Evolutionary conservation across 2,888 invertebrate species (phyloP).

Genomic region (Anorthoa munda): DNA sequence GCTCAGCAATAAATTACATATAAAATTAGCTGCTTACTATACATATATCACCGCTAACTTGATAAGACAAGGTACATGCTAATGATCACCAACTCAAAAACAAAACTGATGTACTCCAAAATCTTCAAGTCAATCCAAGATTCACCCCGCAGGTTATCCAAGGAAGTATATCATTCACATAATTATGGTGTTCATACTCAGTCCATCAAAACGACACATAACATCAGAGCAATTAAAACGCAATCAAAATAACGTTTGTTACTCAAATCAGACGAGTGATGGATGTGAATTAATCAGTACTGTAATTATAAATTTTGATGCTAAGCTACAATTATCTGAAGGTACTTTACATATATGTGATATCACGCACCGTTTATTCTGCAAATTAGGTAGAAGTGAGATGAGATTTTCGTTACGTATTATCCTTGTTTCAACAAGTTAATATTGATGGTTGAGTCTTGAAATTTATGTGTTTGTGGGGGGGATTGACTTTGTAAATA

Average conservation of each 20-base stretch:
- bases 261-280: conserved; percentile 68
- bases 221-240: conserved; percentile 82
- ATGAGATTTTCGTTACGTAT: conserved; percentile 8
- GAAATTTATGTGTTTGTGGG: not conserved
- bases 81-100: not conserved
- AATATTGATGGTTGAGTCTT: conserved; percentile 17
- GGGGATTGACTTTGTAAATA: no score
- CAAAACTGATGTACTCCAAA: not conserved
- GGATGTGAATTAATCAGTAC: conserved; percentile 80
- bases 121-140: not conserved
- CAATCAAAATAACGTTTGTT: conserved; percentile 82
- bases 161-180: conserved; percentile 42
- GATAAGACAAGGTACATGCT: not conserved
- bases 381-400: conserved; percentile 33
- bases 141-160: conserved; percentile 28
- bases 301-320: conserved; percentile 77
- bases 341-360: conserved; percentile 40
- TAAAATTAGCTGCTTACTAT: not conserved
- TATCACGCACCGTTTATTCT: conserved; percentile 39
- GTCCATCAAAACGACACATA: conserved; percentile 77
- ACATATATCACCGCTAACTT: not conserved
- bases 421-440: conserved; percentile 10
- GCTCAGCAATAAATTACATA: not conserved
- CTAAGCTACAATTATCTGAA: conserved; percentile 68
- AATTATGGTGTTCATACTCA: conserved; percentile 61